Evolutionary conservation across 2,888 invertebrate genomes (phyloP), one percentile per base, ranked within the genome.

Genomic region (Pseudanteris insignis): DNA sequence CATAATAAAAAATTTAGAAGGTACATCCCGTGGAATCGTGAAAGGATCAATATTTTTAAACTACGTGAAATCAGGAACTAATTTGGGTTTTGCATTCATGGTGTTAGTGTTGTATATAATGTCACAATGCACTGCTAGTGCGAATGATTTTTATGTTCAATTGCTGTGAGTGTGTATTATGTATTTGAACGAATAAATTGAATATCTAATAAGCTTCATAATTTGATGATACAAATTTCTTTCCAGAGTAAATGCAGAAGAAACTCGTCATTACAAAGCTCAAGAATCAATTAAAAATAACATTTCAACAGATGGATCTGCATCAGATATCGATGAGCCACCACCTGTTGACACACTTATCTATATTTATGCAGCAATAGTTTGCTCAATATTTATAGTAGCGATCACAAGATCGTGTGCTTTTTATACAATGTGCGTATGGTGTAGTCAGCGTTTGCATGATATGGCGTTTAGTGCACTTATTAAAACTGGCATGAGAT

Each of bases 141-240:
- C 83, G 0, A 85, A 85, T 0, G 91, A 91, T 74, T 89, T 84
- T 70, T 91, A 87, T 84, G 83, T 90, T 32, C 73, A 76, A 24
- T 62, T 72, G 30, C 46, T 79, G 75, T 78, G 38, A 71, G 77
- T 71, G 3, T 18, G 18, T n/a, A 18, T 18, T 6, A 3, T 18
- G 18, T 6, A 18, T 41, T 70, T 75, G 71, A 83, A 83, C 82
- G 26, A 6, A 26, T 26, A 3, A 3, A 26, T 7, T 26, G 8
- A 21, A 21, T 21, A 21, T 21, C n/a, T n/a, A n/a, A n/a, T n/a
- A n/a, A n/a, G n/a, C n/a, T 18, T 18, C 18, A 18, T 18, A 4
- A 18, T 18, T 6, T 4, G 6, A 18, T 18, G 18, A 4, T 18
- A 18, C 18, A 4, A 18, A 18, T 18, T 18, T 18, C 6, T 4